Evolutionary conservation across 1,140 invertebrate species (phyloP), one percentile per base, ranked within the genome.

Genomic region (Hypsibius dujardini): DNA sequence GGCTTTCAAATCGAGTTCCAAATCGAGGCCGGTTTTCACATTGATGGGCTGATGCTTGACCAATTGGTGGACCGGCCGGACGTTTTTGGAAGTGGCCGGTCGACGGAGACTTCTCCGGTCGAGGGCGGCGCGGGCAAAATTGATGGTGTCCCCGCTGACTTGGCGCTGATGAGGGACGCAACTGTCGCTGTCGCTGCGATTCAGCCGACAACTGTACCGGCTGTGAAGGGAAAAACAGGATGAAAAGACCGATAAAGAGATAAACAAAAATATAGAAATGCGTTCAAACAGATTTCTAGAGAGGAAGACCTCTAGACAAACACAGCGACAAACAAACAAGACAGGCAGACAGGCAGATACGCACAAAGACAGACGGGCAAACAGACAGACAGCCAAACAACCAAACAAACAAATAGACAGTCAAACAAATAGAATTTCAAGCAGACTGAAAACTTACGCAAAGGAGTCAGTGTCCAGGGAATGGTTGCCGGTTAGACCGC

Each of bases 141-240:
- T 88, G 42, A 71, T 59, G 46, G 45, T 79, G 62, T 83, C 83
- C 14, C 85, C 83, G 73, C 87, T 81, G 67, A 88, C 82, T 79
- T 93, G 92, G 70, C 92, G 83, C 2, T n/a, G n/a, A n/a, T n/a
- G n/a, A n/a, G 90, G 89, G 90, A 97, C 95, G 47, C 91, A 91
- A 74, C 91, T 94, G 78, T 97, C 93, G 75, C 91, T 95, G 79
- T 95, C 93, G 76, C 92, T 95, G 73, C 93, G 86, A 80, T 95
- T 96, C 62, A 95, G 50, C 50, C 50, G 50, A n/a, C 50, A 56
- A n/a, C n/a, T 56, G 50, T 56, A 56, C n/a, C 7, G 7, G 78
- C 83, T 93, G 85, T 72, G 77, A 83, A 79, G 78, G 77, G 75
- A 75, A 74, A 70, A 71, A 72, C 62, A 72, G 56, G 45, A 73